Evolutionary conservation across 2,797 vertebrate species (phyloP).

Genomic region (Phrynocephalus vlangalii): DNA sequence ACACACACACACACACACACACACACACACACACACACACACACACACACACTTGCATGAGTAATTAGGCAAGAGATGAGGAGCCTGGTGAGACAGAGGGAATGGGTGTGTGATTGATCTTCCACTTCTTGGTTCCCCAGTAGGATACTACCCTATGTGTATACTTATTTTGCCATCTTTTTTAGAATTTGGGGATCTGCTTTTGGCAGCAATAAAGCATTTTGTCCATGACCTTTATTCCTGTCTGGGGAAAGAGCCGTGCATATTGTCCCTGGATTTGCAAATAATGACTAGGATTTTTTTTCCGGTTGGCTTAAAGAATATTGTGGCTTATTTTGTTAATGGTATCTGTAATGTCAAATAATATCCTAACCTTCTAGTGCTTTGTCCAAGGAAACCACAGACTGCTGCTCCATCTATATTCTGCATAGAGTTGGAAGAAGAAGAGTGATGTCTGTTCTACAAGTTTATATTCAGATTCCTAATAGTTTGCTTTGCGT

Average conservation of each 20-base stretch:
- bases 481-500: background rate
- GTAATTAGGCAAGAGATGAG: too few species aligned
- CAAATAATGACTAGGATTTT: background rate
- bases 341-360: background rate
- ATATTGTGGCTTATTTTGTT: background rate
- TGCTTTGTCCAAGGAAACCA: background rate
- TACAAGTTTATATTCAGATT: background rate
- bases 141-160: background rate
- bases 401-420: background rate
- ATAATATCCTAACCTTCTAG: background rate
- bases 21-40: too few species aligned
- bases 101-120: too few species aligned
- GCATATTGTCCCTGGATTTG: background rate
- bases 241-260: background rate
- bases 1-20: too few species aligned
- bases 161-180: background rate
- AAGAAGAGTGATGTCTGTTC: slow-evolving; percentile 6
- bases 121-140: too few species aligned
- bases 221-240: background rate
- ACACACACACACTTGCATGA: too few species aligned
- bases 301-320: slow-evolving; percentile 2
- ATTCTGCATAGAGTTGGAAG: background rate
- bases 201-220: background rate
- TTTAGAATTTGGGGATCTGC: background rate
- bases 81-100: too few species aligned